phyloP scores from a whole-genome alignment of 2,888 invertebrate genomes.

The Lochmaea crataegi region DNA sequence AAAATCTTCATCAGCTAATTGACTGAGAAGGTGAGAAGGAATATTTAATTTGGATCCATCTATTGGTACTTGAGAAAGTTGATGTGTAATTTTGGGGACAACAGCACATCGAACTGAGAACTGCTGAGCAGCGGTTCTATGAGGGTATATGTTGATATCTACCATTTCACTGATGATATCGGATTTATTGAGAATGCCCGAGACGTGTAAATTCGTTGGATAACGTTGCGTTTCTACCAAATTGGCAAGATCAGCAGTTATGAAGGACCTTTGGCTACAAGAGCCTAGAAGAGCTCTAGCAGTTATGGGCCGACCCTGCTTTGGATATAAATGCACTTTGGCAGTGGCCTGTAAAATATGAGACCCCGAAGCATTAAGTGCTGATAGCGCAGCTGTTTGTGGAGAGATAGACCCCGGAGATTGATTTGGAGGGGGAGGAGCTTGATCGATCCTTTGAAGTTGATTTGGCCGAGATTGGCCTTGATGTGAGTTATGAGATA shows the following conservation, averaged over 20 bases:
- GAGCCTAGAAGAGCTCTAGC: not conserved
- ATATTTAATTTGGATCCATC: not conserved
- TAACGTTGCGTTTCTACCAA: not conserved
- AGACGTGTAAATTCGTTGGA: not conserved
- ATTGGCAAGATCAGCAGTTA: not conserved
- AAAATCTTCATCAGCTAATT: too few relatives aligned
- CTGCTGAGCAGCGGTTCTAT: not conserved
- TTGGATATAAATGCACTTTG: not conserved
- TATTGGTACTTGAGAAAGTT: not conserved
- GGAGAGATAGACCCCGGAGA: too few relatives aligned
- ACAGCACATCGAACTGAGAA: not conserved
- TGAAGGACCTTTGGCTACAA: not conserved
- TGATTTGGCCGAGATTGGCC: not conserved
- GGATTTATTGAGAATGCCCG: not conserved
- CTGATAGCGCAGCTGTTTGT: not conserved
- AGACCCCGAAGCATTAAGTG: not conserved
- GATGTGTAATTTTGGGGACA: not conserved
- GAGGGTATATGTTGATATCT: not conserved
- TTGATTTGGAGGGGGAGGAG: not conserved
- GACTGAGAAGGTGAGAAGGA: not conserved
- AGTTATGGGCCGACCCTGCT: not conserved
- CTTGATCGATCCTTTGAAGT: not conserved
- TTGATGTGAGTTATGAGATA: not conserved
- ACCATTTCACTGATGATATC: not conserved
- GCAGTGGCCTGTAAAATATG: not conserved